Conservation (phyloP, 2,113 vertebrate genomes). For the Benitochromis conjunctus region DNA sequence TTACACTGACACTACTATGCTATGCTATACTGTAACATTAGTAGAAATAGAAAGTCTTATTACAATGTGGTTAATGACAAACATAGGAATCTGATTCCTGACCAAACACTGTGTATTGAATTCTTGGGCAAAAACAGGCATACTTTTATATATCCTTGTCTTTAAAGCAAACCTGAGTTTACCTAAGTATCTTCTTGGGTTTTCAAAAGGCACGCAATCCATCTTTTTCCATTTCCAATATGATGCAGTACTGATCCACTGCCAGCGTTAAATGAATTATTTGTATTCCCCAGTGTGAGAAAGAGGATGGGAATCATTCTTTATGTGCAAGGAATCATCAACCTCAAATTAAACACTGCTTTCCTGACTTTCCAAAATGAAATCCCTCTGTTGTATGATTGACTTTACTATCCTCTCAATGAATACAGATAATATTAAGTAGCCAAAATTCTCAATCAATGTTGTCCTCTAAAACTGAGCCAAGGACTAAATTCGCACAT, state of each 20-base stretch:
- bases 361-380: neutral
- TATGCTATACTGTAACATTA: neutral
- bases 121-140: neutral
- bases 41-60: neutral
- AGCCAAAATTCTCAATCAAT: constrained; percentile 60
- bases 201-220: neutral
- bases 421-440: constrained; percentile 24
- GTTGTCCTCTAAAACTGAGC: constrained; percentile 60
- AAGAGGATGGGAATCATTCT: neutral
- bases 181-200: neutral
- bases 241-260: neutral
- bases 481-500: constrained; percentile 54
- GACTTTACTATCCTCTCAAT: neutral
- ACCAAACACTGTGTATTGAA: neutral
- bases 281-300: neutral
- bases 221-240: neutral
- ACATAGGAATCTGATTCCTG: neutral
- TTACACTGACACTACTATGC: neutral
- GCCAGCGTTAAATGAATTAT: neutral
- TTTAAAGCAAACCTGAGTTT: neutral
- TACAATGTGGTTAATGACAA: neutral
- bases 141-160: neutral
- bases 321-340: neutral
- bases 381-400: neutral
- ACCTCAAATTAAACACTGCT: neutral